These are phyloP conservation scores for Phoebastria nigripes DNA, from an alignment of 2,797 vertebrate species.

Conservation along the genomic window DNA sequence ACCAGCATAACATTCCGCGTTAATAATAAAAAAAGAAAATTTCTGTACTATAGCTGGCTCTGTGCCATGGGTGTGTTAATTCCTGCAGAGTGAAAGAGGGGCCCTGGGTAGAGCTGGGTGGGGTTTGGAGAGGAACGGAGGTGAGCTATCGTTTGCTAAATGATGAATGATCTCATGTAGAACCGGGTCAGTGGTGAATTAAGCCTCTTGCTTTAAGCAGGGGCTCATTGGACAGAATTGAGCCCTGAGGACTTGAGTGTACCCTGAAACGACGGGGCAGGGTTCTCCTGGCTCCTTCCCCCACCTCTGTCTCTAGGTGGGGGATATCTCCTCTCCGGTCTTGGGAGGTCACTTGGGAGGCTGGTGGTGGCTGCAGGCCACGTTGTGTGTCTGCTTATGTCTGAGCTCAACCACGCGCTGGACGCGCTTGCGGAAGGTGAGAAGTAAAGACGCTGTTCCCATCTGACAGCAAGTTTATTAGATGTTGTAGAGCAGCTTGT, in stretches of 20 bases:
- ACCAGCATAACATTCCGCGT: constrained; percentile 8
- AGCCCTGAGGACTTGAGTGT: not conserved
- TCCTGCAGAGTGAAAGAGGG: not conserved
- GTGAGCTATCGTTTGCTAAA: not conserved
- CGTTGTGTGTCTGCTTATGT: not conserved
- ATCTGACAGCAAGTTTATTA: not conserved
- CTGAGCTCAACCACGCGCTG: not conserved
- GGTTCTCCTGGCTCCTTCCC: not conserved
- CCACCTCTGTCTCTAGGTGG: accelerated
- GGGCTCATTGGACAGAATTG: not conserved
- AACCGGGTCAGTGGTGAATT: not conserved
- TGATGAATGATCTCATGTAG: accelerated
- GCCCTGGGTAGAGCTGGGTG: not conserved
- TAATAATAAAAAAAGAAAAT: not conserved
- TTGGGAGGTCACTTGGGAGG: no score
- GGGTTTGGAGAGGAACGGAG: not conserved
- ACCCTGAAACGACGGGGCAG: not conserved
- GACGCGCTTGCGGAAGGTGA: accelerated
- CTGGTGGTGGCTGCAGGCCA: not conserved
- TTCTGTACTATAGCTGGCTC: not conserved
- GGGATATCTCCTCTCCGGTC: not conserved
- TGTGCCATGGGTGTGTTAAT: not conserved
- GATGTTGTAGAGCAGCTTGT: no score
- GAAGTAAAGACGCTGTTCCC: not conserved
- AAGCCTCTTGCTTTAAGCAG: not conserved